Evolutionary conservation across 2,888 invertebrate genomes (phyloP), one percentile per base, ranked within the genome.

Genomic region (Hemaris fuciformis): DNA sequence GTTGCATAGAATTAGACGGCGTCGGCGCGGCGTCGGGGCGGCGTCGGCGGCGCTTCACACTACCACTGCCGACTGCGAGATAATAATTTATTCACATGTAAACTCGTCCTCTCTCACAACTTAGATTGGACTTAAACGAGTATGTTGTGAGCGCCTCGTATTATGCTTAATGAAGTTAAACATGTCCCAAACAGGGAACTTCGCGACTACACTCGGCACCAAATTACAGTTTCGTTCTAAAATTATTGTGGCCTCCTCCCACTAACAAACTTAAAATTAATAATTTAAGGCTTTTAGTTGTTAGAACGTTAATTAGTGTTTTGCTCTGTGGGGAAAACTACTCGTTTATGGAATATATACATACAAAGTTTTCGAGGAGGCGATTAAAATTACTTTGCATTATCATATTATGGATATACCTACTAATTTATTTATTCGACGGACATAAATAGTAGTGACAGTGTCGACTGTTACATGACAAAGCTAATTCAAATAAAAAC

Each of bases 121-220:
- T 92, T 92, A 91, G 89, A 92, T 92, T 92, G 90, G 88, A 89
- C 90, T 91, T 92, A 91, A 92, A 90, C 88, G 90, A 91, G 90
- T 87, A 90, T 85, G 88, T 87, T 85, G 86, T 81, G 82, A 86
- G 81, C 87, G 79, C 70, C 70, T 74, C 77, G 85, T 88, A 89
- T 89, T 88, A 89, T 88, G 87, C 85, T 86, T 90, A 91, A 91
- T 91, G 89, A 89, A 91, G 88, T 91, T 91, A 89, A 90, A 91
- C 89, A 86, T 83, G 87, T 83, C 84, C 81, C 87, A 79, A 85
- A 80, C 85, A 84, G 75, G 76, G 72, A 84, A 83, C 81, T 82
- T 81, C 66, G 72, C 71, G 74, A 76, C 75, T 77, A 81, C 77
- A 81, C 77, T 78, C 70, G 71, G 69, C 71, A 72, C 75, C 67